Conservation (phyloP, 2,797 vertebrate genomes). For the Hippoglossus hippoglossus region DNA sequence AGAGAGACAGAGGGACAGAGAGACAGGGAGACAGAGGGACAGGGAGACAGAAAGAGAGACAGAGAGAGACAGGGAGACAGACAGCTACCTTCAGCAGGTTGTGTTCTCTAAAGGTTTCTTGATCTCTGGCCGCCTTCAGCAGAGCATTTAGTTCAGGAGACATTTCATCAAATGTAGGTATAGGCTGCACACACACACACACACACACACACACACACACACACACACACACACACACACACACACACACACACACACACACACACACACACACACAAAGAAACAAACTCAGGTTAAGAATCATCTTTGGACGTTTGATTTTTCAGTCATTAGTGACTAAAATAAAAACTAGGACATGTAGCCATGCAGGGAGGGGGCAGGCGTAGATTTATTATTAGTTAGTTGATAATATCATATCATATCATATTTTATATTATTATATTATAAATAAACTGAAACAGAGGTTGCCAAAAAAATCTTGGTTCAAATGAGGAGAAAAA, state of each 20-base stretch:
- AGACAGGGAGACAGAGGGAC: no score
- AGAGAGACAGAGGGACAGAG: no score
- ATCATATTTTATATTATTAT: background rate
- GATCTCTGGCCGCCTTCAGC: conserved; percentile 91
- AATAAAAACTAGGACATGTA: background rate
- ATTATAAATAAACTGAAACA: no score
- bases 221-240: conserved; percentile 46
- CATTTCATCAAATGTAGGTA: conserved; percentile 91
- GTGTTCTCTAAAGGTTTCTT: conserved; percentile 84
- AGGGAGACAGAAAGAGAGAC: no score
- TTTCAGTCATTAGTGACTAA: no score
- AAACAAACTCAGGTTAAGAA: conserved; percentile 11
- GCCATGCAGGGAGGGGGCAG: conserved; percentile 34
- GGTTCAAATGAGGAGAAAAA: no score
- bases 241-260: background rate
- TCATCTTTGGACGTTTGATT: no score
- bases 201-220: no score
- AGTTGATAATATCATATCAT: conserved; percentile 5
- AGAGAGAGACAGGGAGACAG: no score
- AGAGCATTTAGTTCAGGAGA: conserved; percentile 92
- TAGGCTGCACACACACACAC: conserved; percentile 81
- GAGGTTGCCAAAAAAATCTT: no score
- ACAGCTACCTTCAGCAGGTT: conserved; percentile 71
- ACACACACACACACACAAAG: conserved; percentile 42
- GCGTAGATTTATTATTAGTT: conserved; percentile 10